A percentile compares a stretch with the other conserved stretches of the same genome.
Evolutionary conservation across 2,797 vertebrate species (phyloP).

Genomic region (Percopsis omiscomaycus): DNA sequence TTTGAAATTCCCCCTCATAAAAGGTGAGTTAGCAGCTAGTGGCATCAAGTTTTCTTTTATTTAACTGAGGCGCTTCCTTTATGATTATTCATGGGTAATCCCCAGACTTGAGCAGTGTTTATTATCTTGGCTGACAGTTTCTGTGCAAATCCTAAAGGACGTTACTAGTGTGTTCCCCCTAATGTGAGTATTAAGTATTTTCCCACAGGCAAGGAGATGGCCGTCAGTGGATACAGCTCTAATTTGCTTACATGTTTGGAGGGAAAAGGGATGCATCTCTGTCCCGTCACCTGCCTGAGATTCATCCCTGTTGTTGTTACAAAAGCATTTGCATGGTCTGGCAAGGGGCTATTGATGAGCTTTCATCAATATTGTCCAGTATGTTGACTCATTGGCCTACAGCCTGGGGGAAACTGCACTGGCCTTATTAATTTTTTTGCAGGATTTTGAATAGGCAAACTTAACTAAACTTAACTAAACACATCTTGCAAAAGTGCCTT

Average conservation of each 20-base stretch:
- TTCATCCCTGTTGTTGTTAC: conserved; percentile 17
- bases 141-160: conserved; percentile 50
- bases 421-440: too few relatives aligned
- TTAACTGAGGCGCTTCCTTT: conserved; percentile 17
- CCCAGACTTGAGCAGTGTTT: conserved; percentile 41
- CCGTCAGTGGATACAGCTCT: conserved; percentile 51
- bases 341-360: too few relatives aligned
- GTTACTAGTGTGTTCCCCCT: conserved; percentile 41
- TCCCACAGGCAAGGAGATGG: conserved; percentile 65
- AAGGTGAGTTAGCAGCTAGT: too few relatives aligned
- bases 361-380: neutral
- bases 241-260: conserved; percentile 47
- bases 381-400: too few relatives aligned
- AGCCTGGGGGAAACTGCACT: too few relatives aligned
- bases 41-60: conserved; percentile 13
- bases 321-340: neutral
- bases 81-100: conserved; percentile 29
- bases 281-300: conserved; percentile 40
- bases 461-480: too few relatives aligned
- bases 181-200: conserved; percentile 71
- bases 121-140: conserved; percentile 55
- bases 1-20: neutral
- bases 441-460: too few relatives aligned
- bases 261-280: conserved; percentile 32
- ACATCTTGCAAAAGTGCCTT: too few relatives aligned